A percentile compares a stretch with the other conserved stretches of the same genome.
Evolutionary conservation across 2,888 invertebrate species (phyloP).

Genomic region (Ganaspis brasiliensis): DNA sequence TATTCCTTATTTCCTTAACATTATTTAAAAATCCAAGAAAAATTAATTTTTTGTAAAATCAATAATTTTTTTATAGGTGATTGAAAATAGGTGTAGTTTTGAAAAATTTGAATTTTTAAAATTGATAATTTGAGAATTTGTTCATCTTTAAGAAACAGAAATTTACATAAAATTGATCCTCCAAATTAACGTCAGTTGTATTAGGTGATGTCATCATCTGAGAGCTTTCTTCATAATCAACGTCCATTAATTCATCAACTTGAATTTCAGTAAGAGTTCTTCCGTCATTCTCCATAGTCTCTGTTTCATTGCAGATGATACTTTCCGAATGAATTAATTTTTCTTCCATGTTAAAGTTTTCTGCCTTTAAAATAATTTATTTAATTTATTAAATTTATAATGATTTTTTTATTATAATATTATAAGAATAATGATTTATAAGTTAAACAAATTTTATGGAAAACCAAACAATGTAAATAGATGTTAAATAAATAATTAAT

Average conservation of each 20-base stretch:
- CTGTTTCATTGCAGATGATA: neutral
- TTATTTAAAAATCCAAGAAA: too few relatives aligned
- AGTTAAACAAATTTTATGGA: neutral
- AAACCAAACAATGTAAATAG: neutral
- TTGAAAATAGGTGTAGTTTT: too few relatives aligned
- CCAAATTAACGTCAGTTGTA: neutral
- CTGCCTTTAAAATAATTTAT: constrained; percentile 13
- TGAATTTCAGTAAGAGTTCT: neutral
- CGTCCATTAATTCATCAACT: neutral
- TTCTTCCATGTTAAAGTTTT: constrained; percentile 1
- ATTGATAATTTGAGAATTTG: neutral
- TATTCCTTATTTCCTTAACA: neutral
- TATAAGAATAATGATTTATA: constrained; percentile 5
- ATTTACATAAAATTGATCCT: constrained; percentile 8
- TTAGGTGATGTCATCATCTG: neutral
- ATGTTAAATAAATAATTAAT: neutral
- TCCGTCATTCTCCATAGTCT: neutral
- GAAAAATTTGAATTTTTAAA: neutral
- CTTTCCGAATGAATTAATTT: neutral
- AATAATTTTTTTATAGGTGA: neutral
- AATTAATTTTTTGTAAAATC: neutral
- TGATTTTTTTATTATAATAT: neutral
- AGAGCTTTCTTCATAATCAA: neutral
- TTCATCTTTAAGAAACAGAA: neutral
- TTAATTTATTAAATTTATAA: neutral